Evolutionary conservation across 1,140 invertebrate genomes (phyloP).

Genomic region (Trypoxylus dichotomus): DNA sequence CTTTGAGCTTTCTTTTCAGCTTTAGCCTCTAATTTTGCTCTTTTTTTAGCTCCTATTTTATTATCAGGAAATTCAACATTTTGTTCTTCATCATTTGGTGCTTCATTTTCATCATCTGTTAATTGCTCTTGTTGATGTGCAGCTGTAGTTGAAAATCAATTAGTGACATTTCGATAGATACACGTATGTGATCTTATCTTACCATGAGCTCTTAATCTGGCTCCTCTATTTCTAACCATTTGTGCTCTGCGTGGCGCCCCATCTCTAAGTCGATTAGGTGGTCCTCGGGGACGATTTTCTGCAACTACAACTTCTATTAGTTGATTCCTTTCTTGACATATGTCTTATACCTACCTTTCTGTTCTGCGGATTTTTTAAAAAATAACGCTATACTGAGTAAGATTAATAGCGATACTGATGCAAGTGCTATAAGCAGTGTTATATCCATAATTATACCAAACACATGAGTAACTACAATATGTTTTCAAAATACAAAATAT

Average conservation of each 20-base stretch:
- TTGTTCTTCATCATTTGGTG: conserved; percentile 44
- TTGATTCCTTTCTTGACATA: neutral
- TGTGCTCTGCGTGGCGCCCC: conserved; percentile 61
- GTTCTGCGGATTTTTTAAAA: conserved; percentile 45
- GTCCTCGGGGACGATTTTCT: conserved; percentile 38
- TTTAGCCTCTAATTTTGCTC: conserved; percentile 89
- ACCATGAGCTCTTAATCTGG: conserved; percentile 63
- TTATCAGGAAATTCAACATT: conserved; percentile 53
- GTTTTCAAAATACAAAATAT: neutral
- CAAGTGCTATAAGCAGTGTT: conserved; percentile 55
- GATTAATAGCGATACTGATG: conserved; percentile 53
- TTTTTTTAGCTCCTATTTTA: conserved; percentile 92
- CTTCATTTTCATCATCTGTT: conserved; percentile 51
- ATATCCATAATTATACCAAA: conserved; percentile 52
- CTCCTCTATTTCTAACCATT: conserved; percentile 64
- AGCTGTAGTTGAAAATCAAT: conserved; percentile 33
- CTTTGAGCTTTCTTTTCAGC: conserved; percentile 84
- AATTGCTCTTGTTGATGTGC: conserved; percentile 52
- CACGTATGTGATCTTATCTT: conserved; percentile 20
- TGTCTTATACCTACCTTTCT: conserved; percentile 42
- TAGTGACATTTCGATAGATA: too few species aligned
- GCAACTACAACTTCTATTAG: conserved; percentile 16
- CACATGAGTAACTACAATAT: neutral
- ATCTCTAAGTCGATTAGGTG: conserved; percentile 51
- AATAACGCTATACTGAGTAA: conserved; percentile 54